Conservation (phyloP, 2,797 vertebrate species). For the Manis pentadactyla region DNA sequence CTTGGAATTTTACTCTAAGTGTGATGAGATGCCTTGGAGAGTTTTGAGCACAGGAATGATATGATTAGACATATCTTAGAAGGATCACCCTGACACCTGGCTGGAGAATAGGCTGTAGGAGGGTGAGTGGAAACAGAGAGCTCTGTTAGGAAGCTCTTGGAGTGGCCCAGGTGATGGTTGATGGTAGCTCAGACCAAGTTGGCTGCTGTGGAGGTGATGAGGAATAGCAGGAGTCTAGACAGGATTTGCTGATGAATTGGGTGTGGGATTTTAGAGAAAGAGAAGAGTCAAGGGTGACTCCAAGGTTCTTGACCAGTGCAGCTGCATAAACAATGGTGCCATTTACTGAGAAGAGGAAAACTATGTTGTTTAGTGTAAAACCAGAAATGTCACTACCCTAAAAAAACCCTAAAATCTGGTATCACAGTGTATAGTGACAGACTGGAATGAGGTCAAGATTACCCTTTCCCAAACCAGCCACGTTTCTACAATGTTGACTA, state of each 20-base stretch:
- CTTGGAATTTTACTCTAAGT: background rate
- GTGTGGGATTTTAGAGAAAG: background rate
- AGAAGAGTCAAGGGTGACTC: background rate
- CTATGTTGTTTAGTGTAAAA: background rate
- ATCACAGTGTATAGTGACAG: background rate
- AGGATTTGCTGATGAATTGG: background rate
- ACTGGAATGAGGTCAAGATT: background rate
- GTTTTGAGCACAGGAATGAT: background rate
- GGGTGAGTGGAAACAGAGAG: background rate
- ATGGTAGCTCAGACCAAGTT: background rate
- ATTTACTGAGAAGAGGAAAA: conserved; percentile 29
- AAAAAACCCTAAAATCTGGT: background rate
- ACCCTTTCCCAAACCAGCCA: background rate
- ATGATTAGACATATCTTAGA: background rate
- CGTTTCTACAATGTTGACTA: background rate
- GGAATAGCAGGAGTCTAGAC: background rate
- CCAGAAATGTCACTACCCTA: background rate
- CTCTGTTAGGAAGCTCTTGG: background rate
- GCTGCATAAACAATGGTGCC: background rate
- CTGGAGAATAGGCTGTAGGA: background rate
- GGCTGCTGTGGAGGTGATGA: background rate
- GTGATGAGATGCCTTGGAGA: background rate
- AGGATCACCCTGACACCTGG: background rate
- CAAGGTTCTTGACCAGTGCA: background rate
- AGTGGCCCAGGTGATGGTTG: background rate